Evolutionary conservation across 2,797 vertebrate species (phyloP).

Genomic region (Oophaga sylvatica): DNA sequence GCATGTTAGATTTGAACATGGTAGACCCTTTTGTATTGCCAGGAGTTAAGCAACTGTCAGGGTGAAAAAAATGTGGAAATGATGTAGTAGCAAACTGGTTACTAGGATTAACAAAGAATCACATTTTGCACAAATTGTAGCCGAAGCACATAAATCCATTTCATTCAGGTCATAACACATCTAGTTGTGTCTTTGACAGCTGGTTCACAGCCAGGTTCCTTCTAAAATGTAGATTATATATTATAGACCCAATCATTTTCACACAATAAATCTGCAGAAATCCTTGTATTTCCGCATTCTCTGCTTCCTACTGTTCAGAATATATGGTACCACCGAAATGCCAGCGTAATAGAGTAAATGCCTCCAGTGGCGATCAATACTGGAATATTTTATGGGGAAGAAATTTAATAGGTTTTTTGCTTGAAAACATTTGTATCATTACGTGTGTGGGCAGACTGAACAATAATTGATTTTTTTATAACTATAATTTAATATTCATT

Average conservation of each 20-base stretch:
- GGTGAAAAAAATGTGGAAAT: not conserved
- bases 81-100: not conserved
- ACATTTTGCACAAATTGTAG: not conserved
- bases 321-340: not conserved
- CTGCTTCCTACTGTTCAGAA: not conserved
- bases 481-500: not conserved
- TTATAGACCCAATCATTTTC: not conserved
- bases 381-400: not conserved
- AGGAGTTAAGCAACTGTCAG: not conserved
- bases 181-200: not conserved
- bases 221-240: not conserved
- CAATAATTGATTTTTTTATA: not conserved
- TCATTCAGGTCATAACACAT: not conserved
- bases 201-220: not conserved
- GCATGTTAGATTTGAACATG: not conserved
- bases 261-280: not conserved
- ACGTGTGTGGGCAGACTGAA: not conserved
- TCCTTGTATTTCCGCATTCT: not conserved
- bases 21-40: not conserved
- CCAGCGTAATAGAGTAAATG: not conserved
- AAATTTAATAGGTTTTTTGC: not conserved
- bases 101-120: not conserved
- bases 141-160: not conserved
- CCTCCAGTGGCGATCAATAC: no score
- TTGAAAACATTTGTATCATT: constrained; percentile 1